Conservation (phyloP, 1,140 invertebrate species). For the Augochlora pura region DNA sequence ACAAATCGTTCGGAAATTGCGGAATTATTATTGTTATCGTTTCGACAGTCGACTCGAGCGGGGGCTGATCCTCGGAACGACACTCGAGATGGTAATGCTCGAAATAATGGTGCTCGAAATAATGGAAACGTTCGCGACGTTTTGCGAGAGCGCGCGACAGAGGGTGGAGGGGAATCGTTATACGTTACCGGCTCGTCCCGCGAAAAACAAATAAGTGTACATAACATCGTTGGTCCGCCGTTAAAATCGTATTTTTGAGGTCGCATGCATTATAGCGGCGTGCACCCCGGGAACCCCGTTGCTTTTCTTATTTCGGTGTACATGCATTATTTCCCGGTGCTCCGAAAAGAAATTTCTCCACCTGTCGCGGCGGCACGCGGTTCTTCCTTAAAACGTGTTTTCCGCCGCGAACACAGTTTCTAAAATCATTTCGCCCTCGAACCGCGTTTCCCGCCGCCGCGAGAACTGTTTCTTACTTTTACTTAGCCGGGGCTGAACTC, state of each 20-base stretch:
- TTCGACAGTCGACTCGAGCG: too few species aligned
- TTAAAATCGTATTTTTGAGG: neutral
- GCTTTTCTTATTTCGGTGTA: neutral
- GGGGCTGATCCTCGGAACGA: too few species aligned
- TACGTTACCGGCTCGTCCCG: neutral
- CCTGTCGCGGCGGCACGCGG: neutral
- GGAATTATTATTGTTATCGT: too few species aligned
- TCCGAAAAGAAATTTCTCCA: neutral
- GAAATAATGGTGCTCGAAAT: too few species aligned
- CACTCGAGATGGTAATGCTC: too few species aligned
- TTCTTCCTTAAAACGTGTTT: constrained; percentile 11
- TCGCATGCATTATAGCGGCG: neutral
- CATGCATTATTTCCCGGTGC: neutral
- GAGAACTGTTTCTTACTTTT: neutral
- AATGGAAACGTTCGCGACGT: too few species aligned
- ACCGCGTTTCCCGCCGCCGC: constrained; percentile 31
- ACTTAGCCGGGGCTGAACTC: neutral
- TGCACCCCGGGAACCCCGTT: neutral
- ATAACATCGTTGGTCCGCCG: neutral
- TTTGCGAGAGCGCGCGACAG: neutral
- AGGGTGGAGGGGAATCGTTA: too few species aligned
- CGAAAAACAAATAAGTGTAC: neutral
- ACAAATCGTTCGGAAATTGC: too few species aligned
- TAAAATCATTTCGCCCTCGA: constrained; percentile 32
- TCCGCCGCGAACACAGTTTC: constrained; percentile 2